Percentiles rank a stretch among this genome's conserved stretches.
These are phyloP conservation scores for Epinephelus cyanopodus DNA, from an alignment of 2,113 vertebrate genomes.

Conservation along the genomic window DNA sequence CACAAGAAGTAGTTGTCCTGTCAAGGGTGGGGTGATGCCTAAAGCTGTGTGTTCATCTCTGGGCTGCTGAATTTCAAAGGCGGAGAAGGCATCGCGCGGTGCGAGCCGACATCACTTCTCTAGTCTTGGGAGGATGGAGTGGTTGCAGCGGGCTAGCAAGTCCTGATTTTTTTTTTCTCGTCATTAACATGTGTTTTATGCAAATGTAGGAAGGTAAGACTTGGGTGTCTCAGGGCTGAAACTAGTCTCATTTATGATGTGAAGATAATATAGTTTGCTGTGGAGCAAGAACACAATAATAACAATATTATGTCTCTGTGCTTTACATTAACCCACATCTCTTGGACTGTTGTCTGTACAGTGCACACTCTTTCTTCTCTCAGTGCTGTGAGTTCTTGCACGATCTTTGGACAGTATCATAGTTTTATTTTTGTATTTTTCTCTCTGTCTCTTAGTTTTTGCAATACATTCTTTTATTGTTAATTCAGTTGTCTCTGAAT, in stretches of 20 bases:
- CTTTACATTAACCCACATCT: no score
- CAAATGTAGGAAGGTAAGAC: constrained; percentile 57
- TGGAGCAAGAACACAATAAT: background rate
- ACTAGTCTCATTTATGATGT: constrained; percentile 26
- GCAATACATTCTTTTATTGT: no score
- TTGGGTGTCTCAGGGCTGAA: constrained; percentile 16
- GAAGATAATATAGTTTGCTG: constrained; percentile 20
- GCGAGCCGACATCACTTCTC: constrained; percentile 62
- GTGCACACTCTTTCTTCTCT: no score
- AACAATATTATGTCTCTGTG: no score
- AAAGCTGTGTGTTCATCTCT: constrained; percentile 43
- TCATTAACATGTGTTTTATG: constrained; percentile 54
- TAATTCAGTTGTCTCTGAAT: background rate
- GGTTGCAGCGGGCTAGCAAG: constrained; percentile 59
- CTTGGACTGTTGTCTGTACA: no score
- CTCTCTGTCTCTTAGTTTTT: no score
- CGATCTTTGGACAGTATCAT: no score
- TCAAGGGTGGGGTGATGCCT: constrained; percentile 78
- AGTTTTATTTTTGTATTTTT: no score
- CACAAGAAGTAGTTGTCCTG: constrained; percentile 76
- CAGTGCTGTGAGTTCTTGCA: no score
- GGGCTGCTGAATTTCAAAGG: constrained; percentile 40
- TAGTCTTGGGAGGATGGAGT: constrained; percentile 70
- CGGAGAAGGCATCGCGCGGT: constrained; percentile 30
- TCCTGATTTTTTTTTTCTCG: constrained; percentile 38